A percentile compares a stretch with the other conserved stretches of the same genome.
Evolutionary conservation across 2,797 vertebrate genomes (phyloP).

Genomic region (Gallirallus australis): DNA sequence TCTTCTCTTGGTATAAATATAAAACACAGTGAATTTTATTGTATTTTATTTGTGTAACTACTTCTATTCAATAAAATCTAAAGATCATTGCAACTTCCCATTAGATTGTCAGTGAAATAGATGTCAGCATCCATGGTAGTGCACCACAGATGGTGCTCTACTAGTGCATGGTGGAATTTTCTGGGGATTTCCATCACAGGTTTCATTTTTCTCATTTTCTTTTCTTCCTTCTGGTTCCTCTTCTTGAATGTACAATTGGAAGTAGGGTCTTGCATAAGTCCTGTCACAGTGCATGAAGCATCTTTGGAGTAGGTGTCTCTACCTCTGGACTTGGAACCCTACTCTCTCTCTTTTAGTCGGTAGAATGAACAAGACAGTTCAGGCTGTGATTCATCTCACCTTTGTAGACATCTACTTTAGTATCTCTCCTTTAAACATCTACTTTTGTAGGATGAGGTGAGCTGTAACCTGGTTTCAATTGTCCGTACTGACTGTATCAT

Average conservation of each 20-base stretch:
- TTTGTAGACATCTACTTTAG: not conserved
- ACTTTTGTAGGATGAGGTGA: not conserved
- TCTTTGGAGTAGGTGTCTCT: not conserved
- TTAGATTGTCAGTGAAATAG: not conserved
- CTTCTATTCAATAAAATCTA: not conserved
- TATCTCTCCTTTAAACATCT: not conserved
- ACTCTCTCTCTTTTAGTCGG: not conserved
- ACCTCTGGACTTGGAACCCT: not conserved
- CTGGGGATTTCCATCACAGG: not conserved
- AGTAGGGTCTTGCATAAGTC: not conserved
- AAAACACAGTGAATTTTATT: not conserved
- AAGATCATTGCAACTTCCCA: not conserved
- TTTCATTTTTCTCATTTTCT: accelerated
- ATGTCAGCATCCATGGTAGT: not conserved
- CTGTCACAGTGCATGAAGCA: not conserved
- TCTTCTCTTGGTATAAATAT: not conserved
- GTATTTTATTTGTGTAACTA: not conserved
- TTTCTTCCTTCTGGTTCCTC: not conserved
- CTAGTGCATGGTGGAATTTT: not conserved
- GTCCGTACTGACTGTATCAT: not conserved
- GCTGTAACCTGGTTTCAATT: not conserved
- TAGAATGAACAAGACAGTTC: not conserved
- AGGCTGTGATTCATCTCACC: not conserved
- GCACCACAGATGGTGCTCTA: not conserved
- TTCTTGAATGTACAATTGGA: not conserved